A percentile compares a stretch with the other conserved stretches of the same genome.
phyloP scores from a whole-genome alignment of 2,797 vertebrate species.

The Arctocebus calabarensis region DNA sequence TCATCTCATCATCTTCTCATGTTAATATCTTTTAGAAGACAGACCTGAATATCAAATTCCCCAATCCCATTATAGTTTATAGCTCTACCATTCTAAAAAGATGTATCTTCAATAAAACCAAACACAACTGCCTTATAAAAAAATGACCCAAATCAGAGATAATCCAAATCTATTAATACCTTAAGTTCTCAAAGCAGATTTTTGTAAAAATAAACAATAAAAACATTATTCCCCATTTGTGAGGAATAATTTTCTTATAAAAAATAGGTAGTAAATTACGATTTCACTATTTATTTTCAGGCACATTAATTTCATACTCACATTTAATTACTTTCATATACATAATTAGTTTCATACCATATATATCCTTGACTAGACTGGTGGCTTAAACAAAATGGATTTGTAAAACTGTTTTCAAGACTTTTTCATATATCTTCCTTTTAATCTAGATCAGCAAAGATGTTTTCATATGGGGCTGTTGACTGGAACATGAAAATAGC shows the following conservation, averaged over 20 bases:
- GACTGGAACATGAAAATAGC: slow-evolving; percentile 45
- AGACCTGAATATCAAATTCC: neutral
- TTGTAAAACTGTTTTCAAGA: slow-evolving; percentile 21
- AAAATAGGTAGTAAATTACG: slow-evolving; percentile 8
- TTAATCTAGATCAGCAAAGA: slow-evolving; percentile 45
- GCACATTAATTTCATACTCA: neutral
- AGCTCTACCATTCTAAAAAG: neutral
- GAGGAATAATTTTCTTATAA: neutral
- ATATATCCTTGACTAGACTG: neutral
- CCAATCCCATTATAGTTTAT: neutral
- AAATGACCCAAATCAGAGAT: slow-evolving; percentile 60
- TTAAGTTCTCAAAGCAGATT: neutral
- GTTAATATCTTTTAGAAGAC: neutral
- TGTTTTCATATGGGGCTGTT: slow-evolving; percentile 11
- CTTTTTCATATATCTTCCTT: slow-evolving; percentile 47
- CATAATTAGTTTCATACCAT: neutral
- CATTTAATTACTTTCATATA: neutral
- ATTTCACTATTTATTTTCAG: neutral
- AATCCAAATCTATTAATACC: neutral
- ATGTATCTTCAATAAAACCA: slow-evolving; percentile 36
- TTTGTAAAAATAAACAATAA: slow-evolving; percentile 51
- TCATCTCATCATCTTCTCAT: neutral
- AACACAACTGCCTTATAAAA: neutral
- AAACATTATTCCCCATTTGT: neutral
- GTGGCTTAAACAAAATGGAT: slow-evolving; percentile 2